A percentile compares a stretch with the other conserved stretches of the same genome.
Conservation (phyloP, 2,113 vertebrate species). For the Cololabis saira region DNA sequence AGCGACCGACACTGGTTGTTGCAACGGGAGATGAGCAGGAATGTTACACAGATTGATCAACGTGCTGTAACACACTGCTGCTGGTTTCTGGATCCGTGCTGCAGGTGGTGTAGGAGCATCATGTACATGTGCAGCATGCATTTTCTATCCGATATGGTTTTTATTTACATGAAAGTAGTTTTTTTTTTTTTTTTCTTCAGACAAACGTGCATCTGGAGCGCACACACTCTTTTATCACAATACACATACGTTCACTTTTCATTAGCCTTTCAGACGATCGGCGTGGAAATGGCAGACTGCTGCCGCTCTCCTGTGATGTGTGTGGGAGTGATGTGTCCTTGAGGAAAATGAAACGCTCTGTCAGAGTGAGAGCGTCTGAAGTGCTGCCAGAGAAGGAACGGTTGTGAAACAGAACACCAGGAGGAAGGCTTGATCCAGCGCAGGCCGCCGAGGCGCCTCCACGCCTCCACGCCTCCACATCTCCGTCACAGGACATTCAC, state of each 20-base stretch:
- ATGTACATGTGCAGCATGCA: not conserved
- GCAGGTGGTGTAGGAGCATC: not conserved
- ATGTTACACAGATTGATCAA: no score
- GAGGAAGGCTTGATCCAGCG: constrained; percentile 40
- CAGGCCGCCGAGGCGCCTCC: not conserved
- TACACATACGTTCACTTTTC: constrained; percentile 13
- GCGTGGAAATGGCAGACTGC: constrained; percentile 4
- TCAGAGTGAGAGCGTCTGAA: constrained; percentile 54
- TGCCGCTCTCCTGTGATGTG: constrained; percentile 20
- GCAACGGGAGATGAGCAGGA: no score
- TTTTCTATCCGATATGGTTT: no score
- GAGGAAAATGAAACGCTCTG: constrained; percentile 51
- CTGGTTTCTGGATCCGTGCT: not conserved
- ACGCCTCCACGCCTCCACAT: no score
- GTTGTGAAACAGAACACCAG: constrained; percentile 44
- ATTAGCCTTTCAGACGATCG: constrained; percentile 4
- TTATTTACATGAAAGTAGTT: not conserved
- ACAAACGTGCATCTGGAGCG: not conserved
- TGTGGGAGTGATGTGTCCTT: constrained; percentile 56
- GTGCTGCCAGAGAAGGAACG: constrained; percentile 59
- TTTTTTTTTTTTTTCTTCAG: not conserved
- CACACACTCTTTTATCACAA: constrained; percentile 12
- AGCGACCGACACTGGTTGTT: no score
- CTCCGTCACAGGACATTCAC: not conserved
- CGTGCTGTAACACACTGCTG: no score